A percentile compares a stretch with the other conserved stretches of the same genome.
These are phyloP conservation scores for Trichacis sp. DNA, from an alignment of 2,888 invertebrate genomes.

Conservation along the genomic window DNA sequence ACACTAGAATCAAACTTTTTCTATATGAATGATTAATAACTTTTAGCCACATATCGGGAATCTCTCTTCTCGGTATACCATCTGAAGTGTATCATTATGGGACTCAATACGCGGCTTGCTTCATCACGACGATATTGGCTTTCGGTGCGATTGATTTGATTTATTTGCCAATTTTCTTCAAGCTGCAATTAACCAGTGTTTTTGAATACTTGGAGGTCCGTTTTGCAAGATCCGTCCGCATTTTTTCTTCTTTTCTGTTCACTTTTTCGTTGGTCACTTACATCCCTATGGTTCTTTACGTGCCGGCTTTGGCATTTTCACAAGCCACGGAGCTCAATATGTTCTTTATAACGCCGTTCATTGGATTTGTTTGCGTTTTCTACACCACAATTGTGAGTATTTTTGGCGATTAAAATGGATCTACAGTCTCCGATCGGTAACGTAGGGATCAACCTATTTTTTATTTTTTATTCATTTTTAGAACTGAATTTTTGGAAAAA, in stretches of 20 bases:
- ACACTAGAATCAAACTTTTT: too few relatives aligned
- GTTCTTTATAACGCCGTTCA: slow-evolving; percentile 75
- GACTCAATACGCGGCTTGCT: slow-evolving; percentile 73
- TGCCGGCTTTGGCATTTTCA: slow-evolving; percentile 78
- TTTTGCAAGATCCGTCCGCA: slow-evolving; percentile 74
- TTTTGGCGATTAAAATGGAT: too few relatives aligned
- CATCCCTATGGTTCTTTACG: slow-evolving; percentile 78
- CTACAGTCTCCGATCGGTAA: not conserved
- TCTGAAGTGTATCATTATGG: slow-evolving; percentile 82
- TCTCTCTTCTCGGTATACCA: slow-evolving; percentile 80
- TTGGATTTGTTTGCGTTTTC: slow-evolving; percentile 81
- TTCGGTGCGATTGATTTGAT: slow-evolving; percentile 62
- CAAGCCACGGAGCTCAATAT: slow-evolving; percentile 79
- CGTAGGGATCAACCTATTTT: too few relatives aligned
- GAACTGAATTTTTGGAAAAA: too few relatives aligned
- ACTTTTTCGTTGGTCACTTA: slow-evolving; percentile 73
- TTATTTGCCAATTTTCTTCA: slow-evolving; percentile 78
- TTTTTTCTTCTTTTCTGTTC: slow-evolving; percentile 74
- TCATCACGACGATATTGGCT: slow-evolving; percentile 66
- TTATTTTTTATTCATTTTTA: not conserved
- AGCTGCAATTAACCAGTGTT: slow-evolving; percentile 77
- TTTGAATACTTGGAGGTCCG: slow-evolving; percentile 78
- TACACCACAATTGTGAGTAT: slow-evolving; percentile 78
- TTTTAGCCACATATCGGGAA: slow-evolving; percentile 79
- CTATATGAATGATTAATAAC: too few relatives aligned